phyloP scores from a whole-genome alignment of 2,113 vertebrate genomes.

The Corythornis cristatus region DNA sequence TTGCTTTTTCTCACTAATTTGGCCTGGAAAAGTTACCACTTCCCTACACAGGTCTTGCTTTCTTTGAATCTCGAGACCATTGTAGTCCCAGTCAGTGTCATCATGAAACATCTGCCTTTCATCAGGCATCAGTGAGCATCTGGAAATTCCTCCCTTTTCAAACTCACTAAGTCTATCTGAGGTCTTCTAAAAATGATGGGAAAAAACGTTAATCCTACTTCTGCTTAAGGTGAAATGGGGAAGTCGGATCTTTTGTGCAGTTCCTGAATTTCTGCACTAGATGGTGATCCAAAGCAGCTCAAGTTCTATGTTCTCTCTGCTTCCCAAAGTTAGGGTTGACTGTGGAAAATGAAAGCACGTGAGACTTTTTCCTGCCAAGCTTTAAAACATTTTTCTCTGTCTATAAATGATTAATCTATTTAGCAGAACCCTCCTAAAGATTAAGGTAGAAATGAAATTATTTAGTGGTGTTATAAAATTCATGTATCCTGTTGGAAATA shows the following conservation, averaged over 20 bases:
- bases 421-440: neutral
- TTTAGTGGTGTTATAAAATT: neutral
- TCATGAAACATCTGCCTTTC: neutral
- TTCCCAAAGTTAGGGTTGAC: neutral
- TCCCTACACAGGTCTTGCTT: neutral
- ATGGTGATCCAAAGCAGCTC: conserved; percentile 71
- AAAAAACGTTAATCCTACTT: neutral
- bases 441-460: neutral
- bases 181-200: neutral
- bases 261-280: conserved; percentile 68
- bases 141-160: neutral
- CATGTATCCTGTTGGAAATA: neutral
- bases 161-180: neutral
- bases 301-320: neutral
- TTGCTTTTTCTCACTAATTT: neutral
- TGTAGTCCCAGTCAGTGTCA: neutral
- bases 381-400: neutral
- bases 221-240: neutral
- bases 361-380: neutral
- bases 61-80: neutral
- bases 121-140: neutral
- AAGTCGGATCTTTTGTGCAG: neutral
- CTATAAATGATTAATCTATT: neutral
- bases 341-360: neutral
- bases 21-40: neutral